Evolutionary conservation across 2,888 invertebrate species (phyloP), one percentile per base, ranked within the genome.

Genomic region (Endotricha flammealis): DNA sequence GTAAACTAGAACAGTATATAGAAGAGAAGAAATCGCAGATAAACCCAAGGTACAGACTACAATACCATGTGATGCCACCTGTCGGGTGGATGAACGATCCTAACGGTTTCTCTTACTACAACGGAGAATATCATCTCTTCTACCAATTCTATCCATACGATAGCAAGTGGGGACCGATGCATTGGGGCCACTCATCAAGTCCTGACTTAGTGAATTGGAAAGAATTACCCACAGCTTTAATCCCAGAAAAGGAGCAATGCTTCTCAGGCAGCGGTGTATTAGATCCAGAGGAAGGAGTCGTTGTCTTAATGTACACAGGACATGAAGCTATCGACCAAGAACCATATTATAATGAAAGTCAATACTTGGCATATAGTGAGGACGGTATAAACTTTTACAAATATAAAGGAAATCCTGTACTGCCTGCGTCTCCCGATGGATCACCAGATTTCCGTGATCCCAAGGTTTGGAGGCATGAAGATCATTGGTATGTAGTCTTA

Each of bases 71-170:
- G 2, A 57, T 67, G 0, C 75, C 78, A 0, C 86, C 83, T 0
- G 79, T 83, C 0, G 88, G 88, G 8, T 89, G 89, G 89, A 81
- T 88, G 58, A 89, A 89, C 48, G 89, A 89, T 38, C 89, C 89
- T 0, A 89, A 89, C 41, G 89, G 89, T 4, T 83, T 89, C 51
- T 77, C 85, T 0, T 86, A 64, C 48, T 82, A 73, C 53, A 75
- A 82, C 27, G 88, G 86, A 9, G 67, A 81, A 46, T 89, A 79
- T 40, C 89, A 89, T 45, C 54, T 88, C 0, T 89, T 88, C 57
- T 89, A 82, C 46, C 89, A 89, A 50, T 86, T 74, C 43, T 82
- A 88, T 44, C 89, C 89, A 0, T 77, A 83, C 36, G 76, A 72
- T 17, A 69, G 77, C 12, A 50, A 58, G 0, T 83, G 79, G 81